Percentiles rank a stretch among this genome's conserved stretches.
These are phyloP conservation scores for Triplophysa siluroides DNA, from an alignment of 2,113 vertebrate species.

Conservation along the genomic window DNA sequence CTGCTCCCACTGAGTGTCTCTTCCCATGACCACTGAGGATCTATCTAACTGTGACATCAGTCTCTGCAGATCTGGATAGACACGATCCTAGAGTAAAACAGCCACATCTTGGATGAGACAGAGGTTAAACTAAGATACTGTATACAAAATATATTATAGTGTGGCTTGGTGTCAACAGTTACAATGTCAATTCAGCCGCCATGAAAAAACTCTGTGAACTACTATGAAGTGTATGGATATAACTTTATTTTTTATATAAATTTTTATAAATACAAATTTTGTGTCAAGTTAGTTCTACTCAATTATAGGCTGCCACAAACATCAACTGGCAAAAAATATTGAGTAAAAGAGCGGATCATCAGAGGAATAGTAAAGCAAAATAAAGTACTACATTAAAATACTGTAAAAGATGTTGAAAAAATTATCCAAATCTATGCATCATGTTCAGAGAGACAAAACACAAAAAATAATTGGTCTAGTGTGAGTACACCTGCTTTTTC, in stretches of 20 bases:
- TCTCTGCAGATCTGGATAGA: constrained; percentile 91
- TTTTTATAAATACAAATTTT: no score
- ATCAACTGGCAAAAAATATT: no score
- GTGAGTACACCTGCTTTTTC: constrained; percentile 85
- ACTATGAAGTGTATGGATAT: no score
- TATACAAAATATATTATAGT: neutral
- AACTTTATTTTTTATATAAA: no score
- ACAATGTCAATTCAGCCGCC: neutral
- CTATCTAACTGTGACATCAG: constrained; percentile 78
- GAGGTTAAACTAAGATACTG: neutral
- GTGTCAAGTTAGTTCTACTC: no score
- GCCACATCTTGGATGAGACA: neutral
- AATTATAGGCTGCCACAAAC: no score
- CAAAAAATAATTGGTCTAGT: neutral
- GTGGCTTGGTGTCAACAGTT: neutral
- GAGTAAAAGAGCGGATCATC: no score
- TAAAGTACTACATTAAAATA: neutral
- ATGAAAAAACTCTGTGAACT: neutral
- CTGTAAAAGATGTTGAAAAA: neutral
- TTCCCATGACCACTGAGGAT: constrained; percentile 73
- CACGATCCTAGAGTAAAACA: constrained; percentile 79
- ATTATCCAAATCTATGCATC: neutral
- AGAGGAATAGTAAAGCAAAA: no score
- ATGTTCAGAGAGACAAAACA: neutral
- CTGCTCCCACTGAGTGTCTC: constrained; percentile 89